Base-by-base conservation (phyloP, 2,113 vertebrate genomes). In the Sylvicapra grimmia region DNA sequence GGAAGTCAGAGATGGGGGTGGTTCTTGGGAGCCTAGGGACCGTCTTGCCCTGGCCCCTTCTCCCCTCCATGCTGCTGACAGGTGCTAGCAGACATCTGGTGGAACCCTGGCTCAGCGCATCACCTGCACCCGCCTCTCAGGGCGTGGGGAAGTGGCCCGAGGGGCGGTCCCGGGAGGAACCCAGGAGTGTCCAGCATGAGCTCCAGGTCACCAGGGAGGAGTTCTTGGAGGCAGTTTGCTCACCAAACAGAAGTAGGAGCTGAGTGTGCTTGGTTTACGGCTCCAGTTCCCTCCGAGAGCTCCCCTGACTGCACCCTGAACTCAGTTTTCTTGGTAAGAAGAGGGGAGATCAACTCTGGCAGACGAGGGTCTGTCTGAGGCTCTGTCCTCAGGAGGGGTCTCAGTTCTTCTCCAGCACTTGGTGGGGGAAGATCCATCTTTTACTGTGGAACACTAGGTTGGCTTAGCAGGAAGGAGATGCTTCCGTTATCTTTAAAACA, bases 101-200 rank as follows among this genome's bases (percentile, higher is more conserved):
- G 51, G 72, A 27, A 47, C 27, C 54, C 4, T 11, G 12, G 21
- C 49, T 23, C 36, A 7, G 15, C 1, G 1, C 8, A 4, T 33
- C 25, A 7, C 40, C 23, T 33, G 31, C 2, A 10, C 16, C n/a
- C 18, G 2, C 7, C 23, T 65, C 36, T 49, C 23, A 0, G 16
- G 23, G 15, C 21, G 14, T 10, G 18, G 58, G 33, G 21, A 86
- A 16, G 86, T 6, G 19, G 29, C 27, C 40, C 3, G 4, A 11
- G 16, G 33, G 36, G 7, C n/a, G 3, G 54, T 58, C 10, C 21
- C 0, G 29, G 4, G 4, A 9, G 33, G 21, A 56, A 8, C 5
- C 4, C 11, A 6, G 47, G 9, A 2, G 4, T 0, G 6, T 13
- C 4, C 58, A 47, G 33, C 23, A 8, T 0, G 1, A 68, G 29